phyloP scores from a whole-genome alignment of 2,797 vertebrate genomes.

The Chloroceryle amazona region DNA sequence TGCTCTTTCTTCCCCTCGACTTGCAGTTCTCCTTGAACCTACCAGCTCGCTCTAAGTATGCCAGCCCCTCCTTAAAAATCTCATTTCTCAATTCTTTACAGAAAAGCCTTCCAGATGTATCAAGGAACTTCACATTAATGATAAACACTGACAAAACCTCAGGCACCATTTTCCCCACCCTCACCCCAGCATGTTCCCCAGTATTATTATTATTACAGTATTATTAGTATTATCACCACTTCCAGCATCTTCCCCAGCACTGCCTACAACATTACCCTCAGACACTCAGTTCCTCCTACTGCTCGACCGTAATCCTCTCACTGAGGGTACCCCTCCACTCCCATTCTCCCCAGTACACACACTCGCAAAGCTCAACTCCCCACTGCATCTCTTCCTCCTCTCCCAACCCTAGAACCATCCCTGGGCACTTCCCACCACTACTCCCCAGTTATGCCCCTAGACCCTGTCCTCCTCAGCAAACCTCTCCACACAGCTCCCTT shows the following conservation, averaged over 20 bases:
- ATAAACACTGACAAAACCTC: neutral
- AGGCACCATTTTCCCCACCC: neutral
- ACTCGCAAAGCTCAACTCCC: neutral
- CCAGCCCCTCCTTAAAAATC: neutral
- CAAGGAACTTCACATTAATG: neutral
- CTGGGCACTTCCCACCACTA: neutral
- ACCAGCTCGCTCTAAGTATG: neutral
- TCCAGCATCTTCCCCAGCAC: neutral
- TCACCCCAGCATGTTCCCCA: neutral
- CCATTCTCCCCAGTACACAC: neutral
- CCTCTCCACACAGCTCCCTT: neutral
- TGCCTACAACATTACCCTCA: neutral
- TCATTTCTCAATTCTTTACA: neutral
- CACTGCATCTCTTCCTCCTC: neutral
- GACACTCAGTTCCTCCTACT: neutral
- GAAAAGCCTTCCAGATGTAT: neutral
- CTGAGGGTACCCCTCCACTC: fast-evolving
- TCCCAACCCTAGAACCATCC: fast-evolving
- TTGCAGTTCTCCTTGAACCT: neutral
- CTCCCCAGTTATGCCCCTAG: neutral
- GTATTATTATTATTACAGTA: too few species aligned
- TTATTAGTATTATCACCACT: too few species aligned
- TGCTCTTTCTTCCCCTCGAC: neutral
- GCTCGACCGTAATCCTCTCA: neutral
- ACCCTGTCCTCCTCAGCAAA: fast-evolving